phyloP scores from a whole-genome alignment of 2,113 vertebrate species.

The Microcebus ravelobensis region DNA sequence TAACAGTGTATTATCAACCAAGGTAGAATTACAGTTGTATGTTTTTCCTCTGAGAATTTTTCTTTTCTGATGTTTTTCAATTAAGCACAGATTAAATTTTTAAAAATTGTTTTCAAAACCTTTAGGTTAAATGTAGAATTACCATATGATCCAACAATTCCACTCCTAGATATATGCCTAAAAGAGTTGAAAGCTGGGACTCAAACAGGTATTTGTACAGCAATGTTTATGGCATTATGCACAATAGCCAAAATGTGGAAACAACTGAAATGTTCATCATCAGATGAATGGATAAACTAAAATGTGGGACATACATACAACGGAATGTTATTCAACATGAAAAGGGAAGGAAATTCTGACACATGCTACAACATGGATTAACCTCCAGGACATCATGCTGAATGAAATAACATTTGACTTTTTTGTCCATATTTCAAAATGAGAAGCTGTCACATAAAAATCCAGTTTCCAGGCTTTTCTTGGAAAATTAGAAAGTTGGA shows the following conservation, averaged over 20 bases:
- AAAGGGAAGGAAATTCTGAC: not conserved
- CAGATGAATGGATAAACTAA: not conserved
- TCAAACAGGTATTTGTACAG: not conserved
- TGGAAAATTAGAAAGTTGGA: not conserved
- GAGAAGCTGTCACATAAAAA: not conserved
- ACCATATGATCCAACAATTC: not conserved
- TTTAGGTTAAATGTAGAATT: not conserved
- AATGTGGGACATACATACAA: not conserved
- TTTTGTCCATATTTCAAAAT: not conserved
- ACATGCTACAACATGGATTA: no score
- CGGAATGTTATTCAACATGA: not conserved
- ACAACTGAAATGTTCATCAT: not conserved
- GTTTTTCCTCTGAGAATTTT: not conserved
- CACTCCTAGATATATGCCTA: not conserved
- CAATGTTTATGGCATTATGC: not conserved
- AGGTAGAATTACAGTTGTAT: not conserved
- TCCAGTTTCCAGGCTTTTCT: not conserved
- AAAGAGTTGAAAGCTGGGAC: not conserved
- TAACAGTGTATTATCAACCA: not conserved
- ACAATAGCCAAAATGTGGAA: not conserved
- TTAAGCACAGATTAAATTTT: not conserved
- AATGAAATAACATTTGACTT: not conserved
- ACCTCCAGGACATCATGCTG: not conserved
- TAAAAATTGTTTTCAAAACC: not conserved
- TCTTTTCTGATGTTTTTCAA: not conserved